Base-by-base conservation (phyloP, 92 coral and sea anemone species). In the Plumapathes pennacea region DNA sequence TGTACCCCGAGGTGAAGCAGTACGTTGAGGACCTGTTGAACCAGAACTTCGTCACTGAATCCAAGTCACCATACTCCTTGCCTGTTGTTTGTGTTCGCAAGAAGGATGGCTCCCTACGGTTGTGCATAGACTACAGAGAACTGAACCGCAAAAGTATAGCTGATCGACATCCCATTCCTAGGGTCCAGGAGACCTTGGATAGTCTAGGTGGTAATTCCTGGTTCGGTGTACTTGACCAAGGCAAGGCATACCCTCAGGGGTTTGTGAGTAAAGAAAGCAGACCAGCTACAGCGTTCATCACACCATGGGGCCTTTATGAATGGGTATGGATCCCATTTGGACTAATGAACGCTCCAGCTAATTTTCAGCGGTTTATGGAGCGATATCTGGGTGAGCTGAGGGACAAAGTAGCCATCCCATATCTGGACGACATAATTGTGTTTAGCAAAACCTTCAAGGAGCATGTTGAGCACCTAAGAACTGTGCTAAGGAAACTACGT, bases 351-450 rank as follows among this genome's bases (percentile, higher is more conserved):
- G 67, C 67, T 2, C 76, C 76, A 3, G 66, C 76, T 10, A 56
- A 68, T 42, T 68, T 68, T 30, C 65, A 68, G 51, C 38, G 65
- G 24, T 55, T 32, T 56, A 68, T 68, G 75, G 75, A 68, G 46
- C 47, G 64, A n/a, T 54, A 64, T 21, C 26, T 67, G 29, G 64
- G 56, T 22, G 62, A 42, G n/a, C 21, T 44, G 13, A 17, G 46
- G 49, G 71, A 47, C 28, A 20, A 63, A 51, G 25, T 47, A 20
- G 71, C 47, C 38, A n/a, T 48, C 48, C 46, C 47, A 32, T 27
- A 49, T 17, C 32, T 34, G 31, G 55, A 34, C 42, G 57, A 38
- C 31, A 15, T 25, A 23, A 46, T 26, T 10, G 72, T 19, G 24
- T 36, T 50, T 25, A 50, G 60, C 23, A 64, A 28, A 34, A 60